Evolutionary conservation across 2,797 vertebrate species (phyloP).

Genomic region (Brotula barbata): DNA sequence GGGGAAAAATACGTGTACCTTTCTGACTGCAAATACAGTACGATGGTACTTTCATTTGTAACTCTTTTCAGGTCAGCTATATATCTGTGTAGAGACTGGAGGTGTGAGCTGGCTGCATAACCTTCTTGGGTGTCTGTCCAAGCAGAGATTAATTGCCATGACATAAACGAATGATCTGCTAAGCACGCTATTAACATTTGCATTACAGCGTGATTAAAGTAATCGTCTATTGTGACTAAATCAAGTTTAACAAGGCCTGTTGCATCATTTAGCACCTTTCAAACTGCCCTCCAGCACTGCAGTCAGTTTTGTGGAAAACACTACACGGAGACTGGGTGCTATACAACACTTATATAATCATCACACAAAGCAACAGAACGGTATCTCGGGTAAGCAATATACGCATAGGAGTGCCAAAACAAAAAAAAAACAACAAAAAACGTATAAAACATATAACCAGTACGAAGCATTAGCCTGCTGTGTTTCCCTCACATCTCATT

Average conservation of each 20-base stretch:
- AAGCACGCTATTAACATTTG: conserved; percentile 82
- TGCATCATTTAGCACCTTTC: conserved; percentile 76
- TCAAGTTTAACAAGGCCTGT: conserved; percentile 82
- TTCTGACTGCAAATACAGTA: conserved; percentile 27
- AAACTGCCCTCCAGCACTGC: conserved; percentile 71
- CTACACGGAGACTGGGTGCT: conserved; percentile 34
- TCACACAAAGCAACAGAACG: conserved; percentile 24
- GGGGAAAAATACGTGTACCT: not conserved
- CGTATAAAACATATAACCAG: not conserved
- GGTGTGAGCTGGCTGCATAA: conserved; percentile 59
- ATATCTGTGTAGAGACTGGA: conserved; percentile 56
- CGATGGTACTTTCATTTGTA: conserved; percentile 23
- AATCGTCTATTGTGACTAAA: conserved; percentile 82
- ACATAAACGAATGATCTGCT: conserved; percentile 81
- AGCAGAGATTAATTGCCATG: conserved; percentile 80
- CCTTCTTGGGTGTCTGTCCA: conserved; percentile 65
- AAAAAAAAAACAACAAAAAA: not conserved
- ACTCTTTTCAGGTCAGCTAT: conserved; percentile 35
- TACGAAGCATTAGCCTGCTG: not conserved
- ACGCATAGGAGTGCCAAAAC: conserved; percentile 8
- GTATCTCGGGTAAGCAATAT: conserved; percentile 7
- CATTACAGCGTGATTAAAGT: conserved; percentile 82
- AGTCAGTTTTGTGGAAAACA: conserved; percentile 43
- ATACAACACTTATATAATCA: conserved; percentile 30
- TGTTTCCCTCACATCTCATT: conserved; percentile 31